Base-by-base conservation (phyloP, 2,797 vertebrate genomes). In the Botia almorhae region DNA sequence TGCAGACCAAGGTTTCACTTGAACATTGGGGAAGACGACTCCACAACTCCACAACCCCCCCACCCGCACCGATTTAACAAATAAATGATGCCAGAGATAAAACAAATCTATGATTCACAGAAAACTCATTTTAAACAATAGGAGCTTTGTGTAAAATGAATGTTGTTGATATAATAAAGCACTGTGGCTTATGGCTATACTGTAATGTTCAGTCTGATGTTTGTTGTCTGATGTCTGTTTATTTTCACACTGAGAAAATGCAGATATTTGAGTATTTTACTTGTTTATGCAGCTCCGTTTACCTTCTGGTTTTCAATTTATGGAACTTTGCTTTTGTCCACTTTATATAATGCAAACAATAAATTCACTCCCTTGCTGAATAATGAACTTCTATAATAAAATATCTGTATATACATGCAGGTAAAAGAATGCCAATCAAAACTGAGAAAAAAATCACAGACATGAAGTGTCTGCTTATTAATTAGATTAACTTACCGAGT, bases 401-500 rank as follows among this genome's bases (percentile, higher is more conserved):
- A 33, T 5, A 33, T 33, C 33, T 33, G 3, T 33, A 33, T 33
- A 33, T 33, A 3, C 13, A 36, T 1, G 56, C 36, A 1, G 14
- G 55, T 36, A 70, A 70, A 26, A 36, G 51, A 70, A 26, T 26
- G n/a, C 36, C 11, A 19, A 36, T 17, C 2, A 8, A 8, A 33
- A 3, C 3, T 33, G 33, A 5, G 21, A 63, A 65, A 39, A 3
- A 19, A 58, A 21, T n/a, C 14, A 61, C 46, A 77, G 71, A 60
- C 5, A 21, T n/a, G 48, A 81, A 58, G 23, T 53, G 23, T 69
- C 56, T 6, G 17, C n/a, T 46, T 48, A 46, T 79, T 80, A 78
- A 85, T 83, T 74, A 78, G 84, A 83, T 81, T 78, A 85, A 78
- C 71, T 56, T 74, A 39, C 69, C 58, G 51, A 81, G 75, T 75